Base-by-base conservation (phyloP, 1,140 invertebrate genomes). In the Drosophila aff. region DNA sequence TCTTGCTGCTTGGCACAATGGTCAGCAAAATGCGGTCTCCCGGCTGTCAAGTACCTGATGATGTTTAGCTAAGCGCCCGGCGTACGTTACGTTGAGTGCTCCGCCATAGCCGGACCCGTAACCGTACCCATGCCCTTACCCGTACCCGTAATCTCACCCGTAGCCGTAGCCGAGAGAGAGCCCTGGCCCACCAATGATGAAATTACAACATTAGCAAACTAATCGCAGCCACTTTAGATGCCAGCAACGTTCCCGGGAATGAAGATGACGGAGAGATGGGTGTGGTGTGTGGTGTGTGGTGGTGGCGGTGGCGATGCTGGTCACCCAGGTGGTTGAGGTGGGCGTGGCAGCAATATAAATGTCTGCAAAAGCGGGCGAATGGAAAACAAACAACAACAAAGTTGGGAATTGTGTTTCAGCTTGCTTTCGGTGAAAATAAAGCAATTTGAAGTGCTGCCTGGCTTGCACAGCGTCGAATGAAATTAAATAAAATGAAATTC, bases 171-270 rank as follows among this genome's bases (percentile, higher is more conserved):
- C 7, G 18, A 5, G 49, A 23, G 50, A 18, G 33, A 21, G 44
- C 36, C 38, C 10, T 47, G 53, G 58, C 59, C 53, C 62, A 53
- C 46, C 85, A 82, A 90, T 90, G 85, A 90, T 90, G 85, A 90
- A 90, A 90, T 90, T 90, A 90, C 81, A 90, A 90, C 85, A 90
- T 90, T 90, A 90, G 81, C 85, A 90, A 90, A 90, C 85, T 90
- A 90, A 90, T 90, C 85, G 85, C 82, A 90, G 78, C 85, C 85
- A 90, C 85, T 90, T 90, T 90, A 90, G 85, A 90, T 90, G 85
- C 85, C 64, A 68, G 55, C 66, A 80, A 81, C 80, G 84, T 87
- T 75, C 60, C 68, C 41, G 47, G 50, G 28, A 16, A 62, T 10
- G 46, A 57, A 64, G 49, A 55, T 64, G 49, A 33, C 18, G n/a